phyloP scores from a whole-genome alignment of 2,797 vertebrate genomes.

The Channallabes apus region DNA sequence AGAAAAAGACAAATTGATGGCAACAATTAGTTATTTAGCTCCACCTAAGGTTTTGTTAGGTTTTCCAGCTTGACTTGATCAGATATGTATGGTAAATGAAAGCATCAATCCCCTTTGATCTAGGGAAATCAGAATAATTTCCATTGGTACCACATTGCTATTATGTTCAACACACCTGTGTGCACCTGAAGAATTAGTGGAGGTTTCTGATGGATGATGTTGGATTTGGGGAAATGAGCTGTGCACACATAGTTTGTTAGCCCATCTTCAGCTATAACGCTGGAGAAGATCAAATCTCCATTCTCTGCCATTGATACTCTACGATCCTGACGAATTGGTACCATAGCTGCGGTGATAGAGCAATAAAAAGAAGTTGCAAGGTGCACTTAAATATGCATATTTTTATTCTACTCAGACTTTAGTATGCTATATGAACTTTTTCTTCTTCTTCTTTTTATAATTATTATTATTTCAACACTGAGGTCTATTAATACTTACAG shows the following conservation, averaged over 20 bases:
- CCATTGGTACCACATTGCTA: background rate
- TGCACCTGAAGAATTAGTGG: slow-evolving; percentile 93
- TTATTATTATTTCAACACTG: background rate
- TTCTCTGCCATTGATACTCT: slow-evolving; percentile 93
- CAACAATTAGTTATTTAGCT: background rate
- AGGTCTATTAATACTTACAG: slow-evolving; percentile 75
- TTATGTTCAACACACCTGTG: slow-evolving; percentile 81
- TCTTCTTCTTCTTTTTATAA: no score
- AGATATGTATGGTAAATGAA: background rate
- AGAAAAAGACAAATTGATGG: background rate
- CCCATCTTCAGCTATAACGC: slow-evolving; percentile 87
- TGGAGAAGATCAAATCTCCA: slow-evolving; percentile 94
- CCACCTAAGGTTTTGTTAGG: background rate
- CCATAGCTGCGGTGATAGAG: slow-evolving; percentile 79
- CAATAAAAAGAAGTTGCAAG: background rate
- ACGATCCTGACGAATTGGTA: slow-evolving; percentile 88
- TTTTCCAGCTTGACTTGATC: background rate
- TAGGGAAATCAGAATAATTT: slow-evolving; percentile 3
- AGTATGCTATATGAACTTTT: background rate
- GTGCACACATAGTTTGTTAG: slow-evolving; percentile 92
- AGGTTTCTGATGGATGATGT: slow-evolving; percentile 97
- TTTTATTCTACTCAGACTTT: background rate
- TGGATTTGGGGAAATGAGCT: slow-evolving; percentile 90
- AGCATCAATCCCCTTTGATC: background rate
- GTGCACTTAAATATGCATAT: background rate